Conservation (phyloP, 2,113 vertebrate species). For the Mastomys natalensis region DNA sequence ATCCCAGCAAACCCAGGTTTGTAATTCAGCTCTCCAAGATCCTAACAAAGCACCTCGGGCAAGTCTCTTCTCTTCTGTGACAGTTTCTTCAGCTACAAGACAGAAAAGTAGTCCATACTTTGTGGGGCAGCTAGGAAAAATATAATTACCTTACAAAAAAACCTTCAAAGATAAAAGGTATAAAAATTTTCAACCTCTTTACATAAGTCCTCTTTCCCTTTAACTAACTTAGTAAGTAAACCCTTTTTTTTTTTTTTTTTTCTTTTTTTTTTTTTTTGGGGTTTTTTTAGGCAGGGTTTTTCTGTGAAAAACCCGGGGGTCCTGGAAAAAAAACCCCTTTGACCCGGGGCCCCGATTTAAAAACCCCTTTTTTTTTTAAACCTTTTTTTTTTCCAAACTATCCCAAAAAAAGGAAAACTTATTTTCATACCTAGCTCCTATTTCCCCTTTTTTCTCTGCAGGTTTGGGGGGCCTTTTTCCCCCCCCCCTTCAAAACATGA, state of each 20-base stretch:
- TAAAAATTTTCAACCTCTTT: slow-evolving; percentile 36
- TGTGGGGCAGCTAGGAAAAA: not conserved
- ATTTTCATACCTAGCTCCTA: not conserved
- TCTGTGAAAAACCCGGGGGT: too few relatives aligned
- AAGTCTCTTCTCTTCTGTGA: slow-evolving; percentile 16
- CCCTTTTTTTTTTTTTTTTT: too few relatives aligned
- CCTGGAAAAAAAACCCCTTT: too few relatives aligned
- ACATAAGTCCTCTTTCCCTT: not conserved
- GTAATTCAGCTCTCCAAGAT: not conserved
- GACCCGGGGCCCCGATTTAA: too few relatives aligned
- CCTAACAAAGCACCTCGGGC: not conserved
- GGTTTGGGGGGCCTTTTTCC: too few relatives aligned
- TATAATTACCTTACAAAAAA: not conserved
- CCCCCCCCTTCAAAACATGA: not conserved
- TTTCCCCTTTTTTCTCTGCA: slow-evolving; percentile 3
- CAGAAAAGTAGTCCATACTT: slow-evolving; percentile 17
- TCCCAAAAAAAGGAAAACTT: too few relatives aligned
- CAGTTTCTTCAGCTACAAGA: slow-evolving; percentile 30
- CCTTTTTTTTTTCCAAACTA: too few relatives aligned
- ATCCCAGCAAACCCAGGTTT: not conserved
- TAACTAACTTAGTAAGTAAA: slow-evolving; percentile 34
- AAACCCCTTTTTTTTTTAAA: too few relatives aligned
- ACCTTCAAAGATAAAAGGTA: slow-evolving; percentile 14
- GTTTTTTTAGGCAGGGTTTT: too few relatives aligned
- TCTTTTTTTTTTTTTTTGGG: too few relatives aligned